A percentile compares a stretch with the other conserved stretches of the same genome.
phyloP scores from a whole-genome alignment of 30 jellyfish, hydroid and myxozoan genomes.

The Catostylus mosaicus region DNA sequence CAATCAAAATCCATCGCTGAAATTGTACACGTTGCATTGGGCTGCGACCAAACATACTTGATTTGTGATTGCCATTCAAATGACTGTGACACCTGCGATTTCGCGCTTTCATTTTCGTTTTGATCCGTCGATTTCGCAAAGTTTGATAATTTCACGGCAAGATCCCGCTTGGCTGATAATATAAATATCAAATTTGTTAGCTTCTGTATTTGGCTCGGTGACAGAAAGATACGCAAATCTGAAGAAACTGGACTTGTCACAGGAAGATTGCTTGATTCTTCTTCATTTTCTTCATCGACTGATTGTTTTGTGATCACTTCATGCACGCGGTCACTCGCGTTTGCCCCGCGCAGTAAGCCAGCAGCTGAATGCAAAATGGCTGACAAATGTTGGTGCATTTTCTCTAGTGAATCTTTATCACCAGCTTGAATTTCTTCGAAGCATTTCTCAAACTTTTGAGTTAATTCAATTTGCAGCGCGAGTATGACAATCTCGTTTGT shows the following conservation, averaged over 20 bases:
- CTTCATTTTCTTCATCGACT: neutral
- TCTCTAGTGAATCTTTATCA: constrained; percentile 36
- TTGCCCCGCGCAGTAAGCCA: constrained; percentile 51
- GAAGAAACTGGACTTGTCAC: neutral
- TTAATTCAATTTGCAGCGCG: constrained; percentile 64
- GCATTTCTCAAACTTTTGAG: constrained; percentile 59
- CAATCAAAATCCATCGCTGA: constrained; percentile 49
- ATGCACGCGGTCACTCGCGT: constrained; percentile 30
- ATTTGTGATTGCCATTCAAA: constrained; percentile 71
- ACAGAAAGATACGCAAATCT: constrained; percentile 4
- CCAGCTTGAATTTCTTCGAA: constrained; percentile 47
- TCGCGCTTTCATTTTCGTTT: constrained; percentile 43
- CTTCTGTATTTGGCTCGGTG: constrained; percentile 65
- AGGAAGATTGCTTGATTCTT: neutral
- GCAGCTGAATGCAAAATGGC: constrained; percentile 59
- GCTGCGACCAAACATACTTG: constrained; percentile 54
- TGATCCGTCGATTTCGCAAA: constrained; percentile 31
- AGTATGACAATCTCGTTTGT: constrained; percentile 53
- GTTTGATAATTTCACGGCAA: constrained; percentile 48
- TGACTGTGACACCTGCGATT: constrained; percentile 6
- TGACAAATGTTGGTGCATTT: constrained; percentile 39
- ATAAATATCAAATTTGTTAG: constrained; percentile 62
- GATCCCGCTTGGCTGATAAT: constrained; percentile 60
- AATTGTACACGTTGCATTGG: constrained; percentile 52
- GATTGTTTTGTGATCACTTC: constrained; percentile 5